phyloP scores from a whole-genome alignment of 2,888 invertebrate genomes.

The Cristatella mucedo region DNA sequence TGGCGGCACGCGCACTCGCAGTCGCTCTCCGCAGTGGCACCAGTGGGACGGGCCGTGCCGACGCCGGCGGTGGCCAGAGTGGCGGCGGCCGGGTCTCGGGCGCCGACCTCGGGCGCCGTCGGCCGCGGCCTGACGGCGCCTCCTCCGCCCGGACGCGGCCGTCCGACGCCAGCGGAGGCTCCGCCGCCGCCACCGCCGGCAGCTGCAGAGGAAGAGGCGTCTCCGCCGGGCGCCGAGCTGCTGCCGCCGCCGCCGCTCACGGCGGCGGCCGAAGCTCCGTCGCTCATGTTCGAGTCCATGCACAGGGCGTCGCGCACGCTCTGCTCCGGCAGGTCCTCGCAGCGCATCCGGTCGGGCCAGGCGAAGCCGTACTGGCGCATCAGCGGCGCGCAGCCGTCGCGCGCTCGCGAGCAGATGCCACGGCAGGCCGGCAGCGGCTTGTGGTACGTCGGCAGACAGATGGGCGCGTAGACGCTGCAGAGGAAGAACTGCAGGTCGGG shows the following conservation, averaged over 20 bases:
- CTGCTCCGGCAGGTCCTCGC: slow-evolving; percentile 62
- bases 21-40: slow-evolving; percentile 6
- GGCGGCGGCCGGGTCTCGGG: no score
- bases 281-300: slow-evolving; percentile 56
- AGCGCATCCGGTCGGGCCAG: slow-evolving; percentile 95
- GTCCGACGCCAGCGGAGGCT: no score
- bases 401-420: slow-evolving; percentile 71
- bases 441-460: slow-evolving; percentile 80
- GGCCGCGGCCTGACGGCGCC: no score
- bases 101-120: no score
- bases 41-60: no score
- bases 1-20: slow-evolving; percentile 21
- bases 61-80: no score
- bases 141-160: no score
- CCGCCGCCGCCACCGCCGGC: no score
- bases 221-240: no score
- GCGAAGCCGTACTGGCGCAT: slow-evolving; percentile 75
- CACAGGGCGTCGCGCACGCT: slow-evolving; percentile 54
- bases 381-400: slow-evolving; percentile 77
- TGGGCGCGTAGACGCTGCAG: slow-evolving; percentile 93
- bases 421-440: slow-evolving; percentile 67
- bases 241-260: no score
- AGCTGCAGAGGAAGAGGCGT: no score
- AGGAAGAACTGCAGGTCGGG: slow-evolving; percentile 88
- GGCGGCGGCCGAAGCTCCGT: slow-evolving; percentile 11